phyloP scores from a whole-genome alignment of 2,888 invertebrate species.

The Latrodectus elegans region DNA sequence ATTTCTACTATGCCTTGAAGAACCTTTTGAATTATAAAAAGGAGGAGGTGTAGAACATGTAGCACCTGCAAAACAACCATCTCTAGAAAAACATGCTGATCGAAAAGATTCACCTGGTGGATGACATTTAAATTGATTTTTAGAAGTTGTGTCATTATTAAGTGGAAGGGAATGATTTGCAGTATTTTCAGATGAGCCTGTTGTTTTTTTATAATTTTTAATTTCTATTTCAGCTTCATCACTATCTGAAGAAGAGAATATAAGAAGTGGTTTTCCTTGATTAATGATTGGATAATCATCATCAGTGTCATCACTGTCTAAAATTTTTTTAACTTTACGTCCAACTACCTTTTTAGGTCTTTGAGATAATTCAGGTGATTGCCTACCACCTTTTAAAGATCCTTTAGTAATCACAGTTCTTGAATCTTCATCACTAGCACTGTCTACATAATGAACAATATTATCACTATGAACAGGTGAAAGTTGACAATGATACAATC shows the following conservation, averaged over 20 bases:
- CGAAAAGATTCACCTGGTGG: neutral
- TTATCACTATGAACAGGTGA: neutral
- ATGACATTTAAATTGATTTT: neutral
- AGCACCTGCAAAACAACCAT: conserved; percentile 7
- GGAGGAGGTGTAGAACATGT: neutral
- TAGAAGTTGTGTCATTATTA: neutral
- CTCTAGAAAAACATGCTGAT: neutral
- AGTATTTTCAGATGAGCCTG: conserved; percentile 8
- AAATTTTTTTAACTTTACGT: conserved; percentile 40
- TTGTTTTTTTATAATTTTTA: conserved; percentile 7
- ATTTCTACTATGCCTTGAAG: conserved; percentile 4
- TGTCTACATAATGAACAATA: conserved; percentile 38
- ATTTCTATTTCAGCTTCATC: conserved; percentile 23
- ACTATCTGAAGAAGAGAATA: conserved; percentile 55
- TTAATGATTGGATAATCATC: conserved; percentile 14
- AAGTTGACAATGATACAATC: neutral
- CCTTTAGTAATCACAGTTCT: conserved; percentile 30
- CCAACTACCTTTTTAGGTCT: conserved; percentile 3
- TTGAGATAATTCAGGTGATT: conserved; percentile 23
- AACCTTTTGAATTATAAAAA: conserved; percentile 3
- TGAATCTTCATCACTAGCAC: conserved; percentile 57
- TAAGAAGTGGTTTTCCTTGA: conserved; percentile 29
- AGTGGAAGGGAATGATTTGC: conserved; percentile 24
- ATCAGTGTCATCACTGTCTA: conserved; percentile 49
- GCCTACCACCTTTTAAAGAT: conserved; percentile 60